Evolutionary conservation across 1,140 invertebrate genomes (phyloP), one percentile per base, ranked within the genome.

Genomic region (Drosophila asahinai): DNA sequence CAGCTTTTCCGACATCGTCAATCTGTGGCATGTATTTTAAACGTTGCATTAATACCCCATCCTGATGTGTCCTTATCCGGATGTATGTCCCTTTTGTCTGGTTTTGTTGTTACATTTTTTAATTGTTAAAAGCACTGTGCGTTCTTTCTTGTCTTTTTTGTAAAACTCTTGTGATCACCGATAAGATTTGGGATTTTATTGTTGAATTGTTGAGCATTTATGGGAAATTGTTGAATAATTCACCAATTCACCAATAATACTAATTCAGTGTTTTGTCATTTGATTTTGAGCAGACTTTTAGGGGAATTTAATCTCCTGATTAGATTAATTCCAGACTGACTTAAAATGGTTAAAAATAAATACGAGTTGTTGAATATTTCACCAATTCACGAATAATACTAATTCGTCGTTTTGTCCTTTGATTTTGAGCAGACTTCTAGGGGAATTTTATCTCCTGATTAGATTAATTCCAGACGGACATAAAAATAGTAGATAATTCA

Each of bases 21-120:
- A 86, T 86, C 82, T 86, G 83, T 86, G 83, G 67, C 84, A 90
- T 47, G 54, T 72, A 57, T 90, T 87, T 89, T 83, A 83, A 90
- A 81, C 79, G 86, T 72, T 81, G 75, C 86, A 81, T 81, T 87
- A 90, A 90, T 90, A 75, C 78, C 60, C 51, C 25, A 38, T 60
- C 64, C 43, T 64, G 49, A 51, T 64, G 55, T 57, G 42, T 60
- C 55, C 27, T 27, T 38, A 33, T 55, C 48, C 42, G 43, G n/a
- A 25, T 48, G 17, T 55, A 15, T 17, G 30, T 36, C 17, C 19
- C 12, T 30, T 40, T 40, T 19, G 51, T 51, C 11, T 25, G 22
- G 12, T 30, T 36, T 57, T 58, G 0, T 30, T 36, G 36, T 22
- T 40, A 25, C 38, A 42, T 45, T 30, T 27, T 33, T 54, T 40